Evolutionary conservation across 2,888 invertebrate genomes (phyloP).

Genomic region (Exephanes ischioxanthus): DNA sequence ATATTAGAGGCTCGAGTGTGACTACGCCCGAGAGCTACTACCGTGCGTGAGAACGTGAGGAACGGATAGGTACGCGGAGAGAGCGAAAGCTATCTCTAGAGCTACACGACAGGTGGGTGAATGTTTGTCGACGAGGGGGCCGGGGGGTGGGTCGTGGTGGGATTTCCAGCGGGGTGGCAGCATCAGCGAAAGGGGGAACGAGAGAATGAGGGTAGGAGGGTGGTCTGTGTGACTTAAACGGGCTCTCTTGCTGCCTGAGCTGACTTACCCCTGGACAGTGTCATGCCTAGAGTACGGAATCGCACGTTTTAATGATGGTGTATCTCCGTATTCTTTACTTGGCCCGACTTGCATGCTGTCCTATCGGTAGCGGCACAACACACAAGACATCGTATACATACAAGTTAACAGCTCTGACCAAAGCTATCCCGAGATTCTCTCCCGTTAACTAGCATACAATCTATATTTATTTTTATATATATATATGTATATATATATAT

Average conservation of each 20-base stretch:
- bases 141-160: not conserved
- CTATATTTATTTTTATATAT: not conserved
- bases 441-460: constrained; percentile 18
- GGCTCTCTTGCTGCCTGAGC: constrained; percentile 80
- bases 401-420: constrained; percentile 67
- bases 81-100: constrained; percentile 39
- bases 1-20: constrained; percentile 37
- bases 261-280: constrained; percentile 85
- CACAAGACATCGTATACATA: constrained; percentile 83
- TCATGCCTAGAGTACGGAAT: constrained; percentile 84
- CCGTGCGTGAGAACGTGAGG: constrained; percentile 31
- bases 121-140: constrained; percentile 11
- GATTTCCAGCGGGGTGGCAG: constrained; percentile 36
- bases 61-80: constrained; percentile 40
- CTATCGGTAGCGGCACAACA: constrained; percentile 84
- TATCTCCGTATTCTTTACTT: constrained; percentile 84
- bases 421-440: constrained; percentile 60
- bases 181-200: constrained; percentile 19
- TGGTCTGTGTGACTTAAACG: constrained; percentile 33
- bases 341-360: constrained; percentile 85
- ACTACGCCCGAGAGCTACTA: not conserved
- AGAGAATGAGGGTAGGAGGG: not conserved
- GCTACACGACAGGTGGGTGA: constrained; percentile 53
- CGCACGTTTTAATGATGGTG: constrained; percentile 83
- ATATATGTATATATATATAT: too few relatives aligned